A percentile compares a stretch with the other conserved stretches of the same genome.
These are phyloP conservation scores for Reticulitermes lucifugus DNA, from an alignment of 2,888 invertebrate genomes.

Conservation along the genomic window DNA sequence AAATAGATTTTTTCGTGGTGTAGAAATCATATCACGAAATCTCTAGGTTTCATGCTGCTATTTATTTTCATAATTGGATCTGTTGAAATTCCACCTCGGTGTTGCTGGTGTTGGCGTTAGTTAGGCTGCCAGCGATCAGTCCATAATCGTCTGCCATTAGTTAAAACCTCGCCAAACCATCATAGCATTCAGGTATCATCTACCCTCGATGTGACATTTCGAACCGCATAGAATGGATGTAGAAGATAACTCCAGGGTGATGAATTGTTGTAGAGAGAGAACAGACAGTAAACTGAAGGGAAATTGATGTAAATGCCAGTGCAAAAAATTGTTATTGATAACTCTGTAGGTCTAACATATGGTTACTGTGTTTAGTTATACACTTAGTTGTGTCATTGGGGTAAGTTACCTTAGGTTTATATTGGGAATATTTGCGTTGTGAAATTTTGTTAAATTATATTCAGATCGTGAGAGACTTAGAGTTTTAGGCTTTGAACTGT, in stretches of 20 bases:
- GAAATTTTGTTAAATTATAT: not conserved
- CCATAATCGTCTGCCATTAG: slow-evolving; percentile 40
- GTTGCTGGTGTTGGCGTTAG: slow-evolving; percentile 23
- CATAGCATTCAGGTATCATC: slow-evolving; percentile 37
- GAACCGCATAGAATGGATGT: slow-evolving; percentile 40
- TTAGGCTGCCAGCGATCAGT: slow-evolving; percentile 26
- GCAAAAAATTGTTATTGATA: slow-evolving; percentile 37
- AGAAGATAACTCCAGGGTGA: slow-evolving; percentile 36
- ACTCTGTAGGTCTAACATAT: not conserved
- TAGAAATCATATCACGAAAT: slow-evolving; percentile 1
- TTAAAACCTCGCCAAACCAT: slow-evolving; percentile 39
- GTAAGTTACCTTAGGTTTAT: not conserved
- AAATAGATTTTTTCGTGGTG: not conserved
- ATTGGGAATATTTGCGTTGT: not conserved
- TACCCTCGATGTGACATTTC: slow-evolving; percentile 14
- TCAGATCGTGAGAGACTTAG: not conserved
- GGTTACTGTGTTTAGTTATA: not conserved
- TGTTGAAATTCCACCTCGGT: slow-evolving; percentile 1
- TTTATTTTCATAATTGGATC: slow-evolving; percentile 10
- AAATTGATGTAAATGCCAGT: slow-evolving; percentile 37
- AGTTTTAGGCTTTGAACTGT: not conserved
- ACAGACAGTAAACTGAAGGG: slow-evolving; percentile 29
- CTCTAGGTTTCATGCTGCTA: not conserved
- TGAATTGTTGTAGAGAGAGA: slow-evolving; percentile 34
- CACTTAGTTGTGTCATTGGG: not conserved